Evolutionary conservation across 2,113 vertebrate genomes (phyloP), one percentile per base, ranked within the genome.

Genomic region (Aythya baeri): DNA sequence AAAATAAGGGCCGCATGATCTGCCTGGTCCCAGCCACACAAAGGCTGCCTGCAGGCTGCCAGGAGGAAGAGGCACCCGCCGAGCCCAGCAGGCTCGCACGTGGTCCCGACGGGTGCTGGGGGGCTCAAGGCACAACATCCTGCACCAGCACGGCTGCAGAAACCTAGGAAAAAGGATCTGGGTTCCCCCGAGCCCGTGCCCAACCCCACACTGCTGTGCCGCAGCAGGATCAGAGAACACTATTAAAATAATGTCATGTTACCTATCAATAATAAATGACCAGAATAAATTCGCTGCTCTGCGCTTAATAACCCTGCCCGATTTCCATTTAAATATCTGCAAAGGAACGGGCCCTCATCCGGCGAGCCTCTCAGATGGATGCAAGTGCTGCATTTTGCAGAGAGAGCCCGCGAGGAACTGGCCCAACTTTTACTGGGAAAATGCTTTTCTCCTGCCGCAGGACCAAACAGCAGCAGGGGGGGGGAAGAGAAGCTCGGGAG

Each of bases 221-320:
- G 70, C 83, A 13, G 77, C 74, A 49, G 89, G 83, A 93, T 86
- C 93, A 89, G 89, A 92, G 95, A 49, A 87, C 67, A 3, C 82
- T 44, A 94, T 94, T 94, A 89, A 94, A 94, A 85, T 26, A 32
- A 57, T 62, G 87, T 76, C 94, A 5, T 87, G 91, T 91, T 89
- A 26, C 82, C 88, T 8, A 91, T 95, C 94, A 91, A 89, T 96
- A 94, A 96, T 96, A 70, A 94, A 95, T 89, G 85, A 77, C 50
- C 89, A 63, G 89, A 89, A 95, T 85, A 91, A 97, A 91, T 92
- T 93, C 79, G 3, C 89, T 32, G 89, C 94, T 89, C 92, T 36
- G 74, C 73, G 89, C 93, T 80, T 88, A 87, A 95, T 85, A 96
- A 84, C 77, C 38, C 89, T 46, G 13, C 80, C 0, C 7, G 49